Base-by-base conservation (phyloP, 2,797 vertebrate genomes). In the Ara ararauna region DNA sequence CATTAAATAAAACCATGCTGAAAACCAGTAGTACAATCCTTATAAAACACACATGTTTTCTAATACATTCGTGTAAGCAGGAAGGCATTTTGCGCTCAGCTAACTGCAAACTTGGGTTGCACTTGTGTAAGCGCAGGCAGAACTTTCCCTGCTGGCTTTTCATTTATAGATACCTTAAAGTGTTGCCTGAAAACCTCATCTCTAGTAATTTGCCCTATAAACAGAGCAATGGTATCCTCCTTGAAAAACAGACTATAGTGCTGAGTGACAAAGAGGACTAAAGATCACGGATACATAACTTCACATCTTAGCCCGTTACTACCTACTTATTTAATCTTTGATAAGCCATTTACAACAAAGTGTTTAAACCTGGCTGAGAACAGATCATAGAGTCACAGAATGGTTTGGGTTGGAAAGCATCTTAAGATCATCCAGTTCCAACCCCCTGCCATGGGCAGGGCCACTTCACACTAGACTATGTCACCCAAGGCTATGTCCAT, bases 1-100 rank as follows among this genome's bases (percentile, higher is more conserved):
- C 96, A 97, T 97, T 97, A 97, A 97, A 94, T 96, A 97, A 97
- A 98, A 96, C 95, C 89, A 90, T 94, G 97, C 96, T 98, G 98
- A 98, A 98, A 98, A 96, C 93, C 95, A 98, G 97, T 97, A 97
- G 96, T 90, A 87, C 8, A 3, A 77, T 62, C 96, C 97, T 97
- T 96, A 95, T 90, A 97, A 97, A 89, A 93, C 84, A 95, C 96
- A 91, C 94, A 92, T 97, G 97, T 97, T 98, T 97, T 95, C 94
- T 94, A 96, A 95, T 90, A 86, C 73, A 72, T 92, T 97, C 97
- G 95, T 96, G 82, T 87, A 92, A 85, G 70, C 89, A 95, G 88
- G 80, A 92, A 72, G 58, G 58, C 62, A 48, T 74, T 90, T 82
- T 90, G 50, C 0, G 0, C 78, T 89, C 56, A 14, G 83, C 65